Conservation (phyloP, 1,140 invertebrate genomes). For the Oryctes rhinoceros region DNA sequence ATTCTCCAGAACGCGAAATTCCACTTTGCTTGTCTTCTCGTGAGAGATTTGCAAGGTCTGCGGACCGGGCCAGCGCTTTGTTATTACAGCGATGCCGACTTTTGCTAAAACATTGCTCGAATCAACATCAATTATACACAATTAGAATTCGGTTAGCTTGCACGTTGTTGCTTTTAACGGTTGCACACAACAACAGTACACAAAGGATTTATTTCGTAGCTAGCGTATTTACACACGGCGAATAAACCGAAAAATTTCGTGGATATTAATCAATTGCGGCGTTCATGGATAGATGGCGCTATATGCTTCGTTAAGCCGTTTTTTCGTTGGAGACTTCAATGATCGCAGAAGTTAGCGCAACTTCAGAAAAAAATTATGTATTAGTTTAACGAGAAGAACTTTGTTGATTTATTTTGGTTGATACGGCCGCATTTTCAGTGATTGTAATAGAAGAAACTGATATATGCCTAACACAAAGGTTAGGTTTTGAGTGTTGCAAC, state of each 20-base stretch:
- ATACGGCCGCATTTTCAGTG: too few relatives aligned
- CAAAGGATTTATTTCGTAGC: background rate
- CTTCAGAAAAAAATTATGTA: too few relatives aligned
- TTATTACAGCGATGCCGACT: background rate
- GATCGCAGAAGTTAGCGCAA: too few relatives aligned
- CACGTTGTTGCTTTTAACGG: background rate
- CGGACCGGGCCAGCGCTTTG: background rate
- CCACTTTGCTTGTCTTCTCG: background rate
- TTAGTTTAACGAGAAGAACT: too few relatives aligned
- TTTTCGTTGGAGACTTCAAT: background rate
- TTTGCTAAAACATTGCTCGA: background rate
- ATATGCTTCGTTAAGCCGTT: background rate
- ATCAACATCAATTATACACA: background rate
- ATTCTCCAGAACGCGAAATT: background rate
- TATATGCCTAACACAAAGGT: too few relatives aligned
- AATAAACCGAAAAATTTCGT: background rate
- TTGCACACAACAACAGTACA: background rate
- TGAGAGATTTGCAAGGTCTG: background rate
- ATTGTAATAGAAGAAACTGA: too few relatives aligned
- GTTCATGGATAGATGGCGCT: slow-evolving; percentile 16
- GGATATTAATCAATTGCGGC: slow-evolving; percentile 6
- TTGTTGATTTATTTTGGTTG: too few relatives aligned
- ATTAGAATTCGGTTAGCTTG: background rate
- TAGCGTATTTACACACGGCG: background rate
- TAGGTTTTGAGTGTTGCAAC: too few relatives aligned